Evolutionary conservation across 2,113 vertebrate genomes (phyloP).

Genomic region (Heptranchias perlo): DNA sequence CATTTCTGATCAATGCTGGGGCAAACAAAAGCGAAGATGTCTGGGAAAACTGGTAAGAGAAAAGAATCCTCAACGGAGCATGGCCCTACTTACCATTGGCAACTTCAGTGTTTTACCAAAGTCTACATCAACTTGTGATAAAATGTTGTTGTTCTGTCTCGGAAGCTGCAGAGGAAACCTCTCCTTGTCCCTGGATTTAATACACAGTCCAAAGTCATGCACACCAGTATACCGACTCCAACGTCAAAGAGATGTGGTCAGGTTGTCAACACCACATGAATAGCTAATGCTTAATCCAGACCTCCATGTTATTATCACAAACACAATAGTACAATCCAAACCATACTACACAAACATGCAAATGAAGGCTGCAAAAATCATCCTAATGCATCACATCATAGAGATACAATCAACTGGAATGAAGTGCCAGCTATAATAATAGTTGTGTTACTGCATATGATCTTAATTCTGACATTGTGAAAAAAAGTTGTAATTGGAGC

Average conservation of each 20-base stretch:
- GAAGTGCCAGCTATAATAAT: too few relatives aligned
- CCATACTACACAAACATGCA: neutral
- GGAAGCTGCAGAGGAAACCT: neutral
- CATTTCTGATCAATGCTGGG: neutral
- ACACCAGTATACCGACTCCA: neutral
- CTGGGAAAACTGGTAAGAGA: neutral
- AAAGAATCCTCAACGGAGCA: neutral
- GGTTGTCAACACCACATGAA: neutral
- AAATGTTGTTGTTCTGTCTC: neutral
- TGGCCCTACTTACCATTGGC: neutral
- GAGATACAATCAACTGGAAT: too few relatives aligned
- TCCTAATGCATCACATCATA: too few relatives aligned
- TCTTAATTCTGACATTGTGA: too few relatives aligned
- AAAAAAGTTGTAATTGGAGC: too few relatives aligned
- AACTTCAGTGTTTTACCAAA: neutral
- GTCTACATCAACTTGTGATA: neutral
- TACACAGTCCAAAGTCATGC: neutral
- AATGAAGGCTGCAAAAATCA: neutral
- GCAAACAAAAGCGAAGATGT: neutral
- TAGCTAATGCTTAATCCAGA: neutral
- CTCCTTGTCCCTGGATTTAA: neutral
- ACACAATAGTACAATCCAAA: neutral
- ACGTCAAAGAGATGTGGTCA: neutral
- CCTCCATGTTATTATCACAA: neutral
- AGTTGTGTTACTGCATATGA: too few relatives aligned